A percentile compares a stretch with the other conserved stretches of the same genome.
Evolutionary conservation across 2,113 vertebrate species (phyloP).

Genomic region (Corynorhinus townsendii): DNA sequence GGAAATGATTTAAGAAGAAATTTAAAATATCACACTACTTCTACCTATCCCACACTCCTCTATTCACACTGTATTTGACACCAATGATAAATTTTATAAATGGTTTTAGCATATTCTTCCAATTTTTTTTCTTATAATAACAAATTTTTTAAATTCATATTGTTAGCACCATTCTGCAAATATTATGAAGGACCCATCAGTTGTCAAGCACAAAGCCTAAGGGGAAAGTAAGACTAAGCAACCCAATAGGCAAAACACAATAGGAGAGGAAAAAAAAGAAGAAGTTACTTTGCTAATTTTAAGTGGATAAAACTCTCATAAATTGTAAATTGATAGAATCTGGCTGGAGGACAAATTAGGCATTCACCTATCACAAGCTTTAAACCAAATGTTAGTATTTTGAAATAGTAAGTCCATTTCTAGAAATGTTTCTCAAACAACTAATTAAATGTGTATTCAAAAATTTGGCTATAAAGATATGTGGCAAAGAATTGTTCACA

Average conservation of each 20-base stretch:
- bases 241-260: background rate
- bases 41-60: background rate
- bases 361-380: background rate
- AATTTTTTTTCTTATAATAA: background rate
- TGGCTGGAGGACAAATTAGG: background rate
- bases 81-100: background rate
- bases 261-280: background rate
- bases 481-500: background rate
- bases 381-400: background rate
- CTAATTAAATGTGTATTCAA: background rate
- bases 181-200: background rate
- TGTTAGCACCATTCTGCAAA: background rate
- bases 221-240: background rate
- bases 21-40: background rate
- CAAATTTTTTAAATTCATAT: background rate
- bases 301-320: background rate
- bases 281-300: background rate
- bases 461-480: background rate
- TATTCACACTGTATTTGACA: background rate
- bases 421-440: background rate
- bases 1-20: background rate
- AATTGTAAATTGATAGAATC: background rate
- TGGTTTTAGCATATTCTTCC: background rate
- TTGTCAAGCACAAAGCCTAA: background rate
- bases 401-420: background rate